Percentiles rank a stretch among this genome's conserved stretches.
Conservation (phyloP, 2,797 vertebrate genomes). For the Gallinago stenura region DNA sequence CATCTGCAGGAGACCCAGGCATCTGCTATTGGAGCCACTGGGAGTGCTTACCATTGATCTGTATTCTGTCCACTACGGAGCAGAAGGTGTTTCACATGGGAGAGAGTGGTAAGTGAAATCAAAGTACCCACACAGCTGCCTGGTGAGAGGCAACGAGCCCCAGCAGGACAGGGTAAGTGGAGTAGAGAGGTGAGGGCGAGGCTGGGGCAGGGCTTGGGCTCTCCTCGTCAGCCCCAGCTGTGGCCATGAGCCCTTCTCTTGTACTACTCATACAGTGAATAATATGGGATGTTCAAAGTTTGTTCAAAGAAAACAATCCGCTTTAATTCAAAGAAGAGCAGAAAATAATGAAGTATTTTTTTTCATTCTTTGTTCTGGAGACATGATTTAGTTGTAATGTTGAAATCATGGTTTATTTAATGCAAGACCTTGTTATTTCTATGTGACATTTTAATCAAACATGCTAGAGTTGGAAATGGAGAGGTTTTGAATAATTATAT, state of each 20-base stretch:
- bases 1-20: neutral
- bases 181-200: neutral
- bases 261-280: neutral
- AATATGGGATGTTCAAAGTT: neutral
- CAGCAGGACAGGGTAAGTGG: neutral
- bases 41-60: rapidly evolving
- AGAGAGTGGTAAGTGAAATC: neutral
- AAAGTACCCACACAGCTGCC: neutral
- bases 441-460: conserved; percentile 43
- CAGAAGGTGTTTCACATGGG: neutral
- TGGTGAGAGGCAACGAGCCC: neutral
- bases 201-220: neutral
- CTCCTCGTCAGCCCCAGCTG: rapidly evolving
- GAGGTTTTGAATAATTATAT: conserved; percentile 40
- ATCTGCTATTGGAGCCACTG: neutral
- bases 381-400: neutral
- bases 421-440: neutral
- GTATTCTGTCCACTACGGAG: rapidly evolving
- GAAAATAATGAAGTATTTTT: neutral
- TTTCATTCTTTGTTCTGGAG: neutral
- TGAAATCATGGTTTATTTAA: conserved; percentile 1
- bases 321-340: neutral
- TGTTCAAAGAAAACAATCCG: neutral
- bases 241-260: neutral
- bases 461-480: neutral